Evolutionary conservation across 2,797 vertebrate genomes (phyloP), one percentile per base, ranked within the genome.

Genomic region (Coranthus polyacanthus): DNA sequence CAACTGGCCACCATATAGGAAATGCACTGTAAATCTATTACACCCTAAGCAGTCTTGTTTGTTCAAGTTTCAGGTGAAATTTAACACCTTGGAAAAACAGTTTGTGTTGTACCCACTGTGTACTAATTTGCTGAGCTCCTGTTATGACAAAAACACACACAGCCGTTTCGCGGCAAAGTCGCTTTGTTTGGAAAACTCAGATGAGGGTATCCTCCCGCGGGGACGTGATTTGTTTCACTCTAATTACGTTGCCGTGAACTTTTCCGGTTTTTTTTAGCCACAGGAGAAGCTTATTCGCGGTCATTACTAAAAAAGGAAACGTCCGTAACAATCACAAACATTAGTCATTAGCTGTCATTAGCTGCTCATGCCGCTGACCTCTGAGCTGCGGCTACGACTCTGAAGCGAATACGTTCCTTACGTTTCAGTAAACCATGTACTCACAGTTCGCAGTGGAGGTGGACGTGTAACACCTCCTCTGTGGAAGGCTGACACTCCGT

Each of bases 391-490:
- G 20, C 57, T n/a, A 12, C 1, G 2, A 24, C 4, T 18, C 20
- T 6, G 4, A 34, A 29, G 36, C 21, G 20, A 22, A 50, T 20
- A 10, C 1, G 17, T 43, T 34, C 4, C 10, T 2, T 3, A 29
- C 29, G 11, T 26, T 18, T 29, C 29, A 0, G 38, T 5, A 12
- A 12, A 47, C 39, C 6, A 12, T 46, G 1, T 24, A 92, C 93
- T 94, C 87, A 95, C 94, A 50, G 49, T 72, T 88, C 16, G 44
- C 18, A 1, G 82, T 32, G 2, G 92, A 86, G 12, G 69, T 50
- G 16, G 62, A 79, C 0, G 89, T 42, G 68, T 83, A 89, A 26
- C 81, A 46, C 62, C 82, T 89, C 39, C 32, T 64, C 12, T 24
- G 58, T 2, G 79, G 39, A 10, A 76, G 45, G 8, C 58, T 7